Conservation (phyloP, 1,140 invertebrate species). For the Drosophila fuyamai region DNA sequence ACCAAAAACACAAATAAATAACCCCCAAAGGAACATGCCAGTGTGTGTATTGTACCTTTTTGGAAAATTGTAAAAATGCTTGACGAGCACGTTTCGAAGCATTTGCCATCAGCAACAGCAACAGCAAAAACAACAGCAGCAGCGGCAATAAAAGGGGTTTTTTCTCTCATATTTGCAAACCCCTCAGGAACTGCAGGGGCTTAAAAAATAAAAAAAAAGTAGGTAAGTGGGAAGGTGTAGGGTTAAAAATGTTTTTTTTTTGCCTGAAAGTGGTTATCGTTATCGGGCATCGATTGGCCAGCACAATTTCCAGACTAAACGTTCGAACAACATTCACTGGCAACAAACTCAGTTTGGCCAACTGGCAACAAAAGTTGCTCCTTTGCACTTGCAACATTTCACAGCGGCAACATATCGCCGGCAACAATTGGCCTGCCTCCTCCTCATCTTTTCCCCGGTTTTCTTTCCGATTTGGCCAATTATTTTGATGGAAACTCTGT, state of each 20-base stretch:
- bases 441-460: slow-evolving; percentile 35
- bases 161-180: slow-evolving; percentile 29
- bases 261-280: slow-evolving; percentile 36
- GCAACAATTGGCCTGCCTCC: slow-evolving; percentile 54
- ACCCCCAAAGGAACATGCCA: slow-evolving; percentile 32
- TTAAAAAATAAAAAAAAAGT: not conserved
- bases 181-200: slow-evolving; percentile 14
- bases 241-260: slow-evolving; percentile 6
- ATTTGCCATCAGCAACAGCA: slow-evolving; percentile 13
- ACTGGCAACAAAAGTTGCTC: slow-evolving; percentile 31
- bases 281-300: slow-evolving; percentile 47
- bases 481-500: slow-evolving; percentile 57
- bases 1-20: slow-evolving; percentile 68
- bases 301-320: slow-evolving; percentile 59
- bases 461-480: slow-evolving; percentile 55
- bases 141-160: slow-evolving; percentile 11
- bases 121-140: slow-evolving; percentile 14
- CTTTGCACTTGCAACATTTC: slow-evolving; percentile 35
- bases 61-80: slow-evolving; percentile 78
- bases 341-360: slow-evolving; percentile 37
- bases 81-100: slow-evolving; percentile 74
- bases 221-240: not conserved
- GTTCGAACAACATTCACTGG: slow-evolving; percentile 15
- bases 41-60: slow-evolving; percentile 54
- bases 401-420: slow-evolving; percentile 35